Base-by-base conservation (phyloP, 2,888 invertebrate genomes). In the Drosophila niveifrons region DNA sequence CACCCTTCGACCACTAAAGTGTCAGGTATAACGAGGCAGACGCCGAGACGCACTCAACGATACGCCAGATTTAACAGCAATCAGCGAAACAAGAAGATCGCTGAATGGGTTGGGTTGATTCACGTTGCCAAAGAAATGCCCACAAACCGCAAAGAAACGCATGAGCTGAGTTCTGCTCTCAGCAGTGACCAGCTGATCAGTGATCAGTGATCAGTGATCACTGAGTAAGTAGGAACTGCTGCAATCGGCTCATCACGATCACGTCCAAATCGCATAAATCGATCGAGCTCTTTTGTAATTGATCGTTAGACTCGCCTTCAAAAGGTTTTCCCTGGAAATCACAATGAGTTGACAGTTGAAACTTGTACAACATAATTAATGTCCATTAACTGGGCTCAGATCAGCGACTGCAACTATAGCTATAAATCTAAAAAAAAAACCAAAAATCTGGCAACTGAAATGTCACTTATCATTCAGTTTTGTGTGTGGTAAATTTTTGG, bases 191-290 rank as follows among this genome's bases (percentile, higher is more conserved):
- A 13, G 15, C 39, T 34, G 44, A 48, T 59, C 66, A 41, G 31
- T 48, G 69, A 18, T 53, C 57, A 15, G 1, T 46, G 59, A 34
- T 23, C 41, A n/a, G 13, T 23, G 46, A 62, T 43, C 46, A 39
- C 53, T 56, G 23, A 76, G 89, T 85, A 23, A 23, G 88, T 82
- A 89, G 89, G 85, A 87, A 82, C 82, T 88, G 87, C 79, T 68
- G 83, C 80, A 86, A 87, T 69, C 75, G 39, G 11, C 36, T n/a
- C 36, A n/a, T 36, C 48, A 61, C 59, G 66, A 75, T 82, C 90
- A 90, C 79, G 85, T 82, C 57, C 39, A 55, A 72, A 72, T 47
- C 75, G 64, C 85, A 88, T 84, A 72, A 81, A 84, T 81, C 43
- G 58, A 39, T 34, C 17, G 11, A 29, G 10, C 18, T 9, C 39